Evolutionary conservation across 2,797 vertebrate genomes (phyloP).

Genomic region (Falco columbarius): DNA sequence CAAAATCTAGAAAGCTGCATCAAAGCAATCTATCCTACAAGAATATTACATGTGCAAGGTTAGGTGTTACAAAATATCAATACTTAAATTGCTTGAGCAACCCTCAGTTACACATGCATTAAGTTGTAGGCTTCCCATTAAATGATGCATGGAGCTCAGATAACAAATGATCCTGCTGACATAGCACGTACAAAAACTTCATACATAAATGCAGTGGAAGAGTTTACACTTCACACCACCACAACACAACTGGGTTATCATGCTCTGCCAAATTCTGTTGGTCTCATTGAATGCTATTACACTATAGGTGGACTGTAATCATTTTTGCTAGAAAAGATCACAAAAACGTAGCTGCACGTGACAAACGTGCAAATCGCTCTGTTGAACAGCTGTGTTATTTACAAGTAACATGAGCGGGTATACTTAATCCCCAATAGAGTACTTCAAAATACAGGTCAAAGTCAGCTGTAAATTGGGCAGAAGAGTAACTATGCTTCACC

Average conservation of each 20-base stretch:
- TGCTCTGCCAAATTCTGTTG: background rate
- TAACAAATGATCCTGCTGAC: background rate
- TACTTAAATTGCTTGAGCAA: background rate
- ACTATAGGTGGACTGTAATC: background rate
- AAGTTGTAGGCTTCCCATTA: background rate
- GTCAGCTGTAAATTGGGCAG: slow-evolving; percentile 18
- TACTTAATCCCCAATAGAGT: background rate
- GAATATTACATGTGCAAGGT: background rate
- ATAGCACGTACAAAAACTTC: background rate
- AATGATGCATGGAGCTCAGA: background rate
- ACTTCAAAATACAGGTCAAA: slow-evolving; percentile 41
- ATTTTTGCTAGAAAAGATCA: background rate
- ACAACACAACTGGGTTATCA: background rate
- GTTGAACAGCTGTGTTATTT: background rate
- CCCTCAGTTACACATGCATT: background rate
- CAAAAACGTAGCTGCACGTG: background rate
- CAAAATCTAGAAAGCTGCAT: background rate
- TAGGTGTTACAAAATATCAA: background rate
- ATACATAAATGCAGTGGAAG: background rate
- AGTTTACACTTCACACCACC: background rate
- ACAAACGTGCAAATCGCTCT: background rate
- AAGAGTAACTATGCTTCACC: background rate
- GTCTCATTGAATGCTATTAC: background rate
- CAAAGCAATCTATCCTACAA: background rate
- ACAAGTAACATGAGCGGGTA: background rate